Evolutionary conservation across 1,140 invertebrate genomes (phyloP), one percentile per base, ranked within the genome.

Genomic region (Zaprionus ghesquierei): DNA sequence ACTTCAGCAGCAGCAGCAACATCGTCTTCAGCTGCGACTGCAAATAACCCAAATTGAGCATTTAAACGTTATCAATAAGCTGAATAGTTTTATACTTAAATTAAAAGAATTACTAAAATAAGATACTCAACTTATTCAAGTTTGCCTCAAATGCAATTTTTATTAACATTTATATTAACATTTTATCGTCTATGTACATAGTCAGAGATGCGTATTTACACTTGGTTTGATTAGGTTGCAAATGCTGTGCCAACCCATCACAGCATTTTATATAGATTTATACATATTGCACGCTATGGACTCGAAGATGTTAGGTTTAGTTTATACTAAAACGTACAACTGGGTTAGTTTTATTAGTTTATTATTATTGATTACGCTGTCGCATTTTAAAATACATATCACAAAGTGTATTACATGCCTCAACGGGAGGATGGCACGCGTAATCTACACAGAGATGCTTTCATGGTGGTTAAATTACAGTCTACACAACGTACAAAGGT

Each of bases 381-480:
- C 56, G 63, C 50, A 49, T 70, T 41, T 75, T 79, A 68, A 70
- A 79, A 68, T 79, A 74, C 69, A 79, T 87, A 87, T 87, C 84
- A 87, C 82, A 89, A 70, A 61, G 56, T 71, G 65, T 89, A 62
- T 38, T 31, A 62, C 65, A 35, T 44, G 51, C 27, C 23, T 18
- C 60, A 25, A 22, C 33, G 38, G 8, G 22, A 65, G 33, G 25
- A 53, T 41, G 25, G 13, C 46, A 46, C 55, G 49, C 49, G 54
- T 44, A 44, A 53, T 54, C 29, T 56, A 58, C 53, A 66, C 62
- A 13, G 18, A 62, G 33, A 62, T 60, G 62, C 51, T 73, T 66
- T 68, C 6, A 33, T 46, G 53, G 27, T 61, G 51, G 50, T 51
- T 58, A 41, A 6, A 66, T 22, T 70, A 70, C 49, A 54, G 31